A percentile compares a stretch with the other conserved stretches of the same genome.
Conservation (phyloP, 2,888 invertebrate species). For the Drosophila anomelani region DNA sequence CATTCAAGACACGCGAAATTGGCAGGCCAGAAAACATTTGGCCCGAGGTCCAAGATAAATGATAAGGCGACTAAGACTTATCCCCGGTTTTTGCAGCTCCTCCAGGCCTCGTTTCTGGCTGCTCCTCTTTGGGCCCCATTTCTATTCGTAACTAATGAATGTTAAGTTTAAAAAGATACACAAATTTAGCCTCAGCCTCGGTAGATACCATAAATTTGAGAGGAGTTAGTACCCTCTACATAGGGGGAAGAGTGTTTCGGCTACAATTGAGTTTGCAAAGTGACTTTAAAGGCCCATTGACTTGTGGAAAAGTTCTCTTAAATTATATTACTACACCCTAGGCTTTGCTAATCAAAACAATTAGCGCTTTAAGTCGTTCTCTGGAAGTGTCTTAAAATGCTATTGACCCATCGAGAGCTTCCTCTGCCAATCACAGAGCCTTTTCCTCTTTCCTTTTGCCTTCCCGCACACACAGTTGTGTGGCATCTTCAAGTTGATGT, state of each 20-base stretch:
- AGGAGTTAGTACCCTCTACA: constrained; percentile 3
- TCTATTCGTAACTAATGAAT: constrained; percentile 67
- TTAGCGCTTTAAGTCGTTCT: constrained; percentile 12
- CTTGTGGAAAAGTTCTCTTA: not conserved
- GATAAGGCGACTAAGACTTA: constrained; percentile 67
- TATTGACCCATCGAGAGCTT: constrained; percentile 30
- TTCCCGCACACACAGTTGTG: constrained; percentile 3
- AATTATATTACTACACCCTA: not conserved
- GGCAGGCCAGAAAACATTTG: constrained; percentile 56
- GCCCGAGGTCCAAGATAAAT: constrained; percentile 67
- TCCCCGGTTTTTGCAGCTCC: constrained; percentile 21
- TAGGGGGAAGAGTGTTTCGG: not conserved
- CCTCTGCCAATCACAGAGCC: constrained; percentile 23
- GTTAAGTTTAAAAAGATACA: constrained; percentile 41
- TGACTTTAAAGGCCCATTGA: constrained; percentile 8
- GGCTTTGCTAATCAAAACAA: constrained; percentile 15
- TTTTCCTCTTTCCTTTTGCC: not conserved
- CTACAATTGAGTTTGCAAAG: not conserved
- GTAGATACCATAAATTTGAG: constrained; percentile 69
- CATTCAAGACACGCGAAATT: constrained; percentile 44
- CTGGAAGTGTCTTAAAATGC: constrained; percentile 14
- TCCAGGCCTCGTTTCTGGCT: not conserved
- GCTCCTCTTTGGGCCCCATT: constrained; percentile 19
- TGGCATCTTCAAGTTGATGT: constrained; percentile 61
- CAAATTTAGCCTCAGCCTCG: constrained; percentile 39